Percentiles rank a stretch among this genome's conserved stretches.
phyloP scores from a whole-genome alignment of 2,797 vertebrate species.

The Spatula clypeata region DNA sequence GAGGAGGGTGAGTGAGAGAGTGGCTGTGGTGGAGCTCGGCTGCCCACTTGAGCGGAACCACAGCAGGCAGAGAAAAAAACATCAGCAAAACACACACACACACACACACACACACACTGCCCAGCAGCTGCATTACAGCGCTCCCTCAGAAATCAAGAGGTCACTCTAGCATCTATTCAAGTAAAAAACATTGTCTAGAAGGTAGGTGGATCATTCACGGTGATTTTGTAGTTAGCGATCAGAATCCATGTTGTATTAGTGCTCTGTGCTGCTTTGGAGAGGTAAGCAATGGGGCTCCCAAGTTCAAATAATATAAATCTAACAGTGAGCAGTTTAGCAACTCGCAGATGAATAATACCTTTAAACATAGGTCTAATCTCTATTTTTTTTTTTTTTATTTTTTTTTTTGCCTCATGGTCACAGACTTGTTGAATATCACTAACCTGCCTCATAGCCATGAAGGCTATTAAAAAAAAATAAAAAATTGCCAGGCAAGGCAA shows the following conservation, averaged over 20 bases:
- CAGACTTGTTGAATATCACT: fast-evolving
- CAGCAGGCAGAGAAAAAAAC: not conserved
- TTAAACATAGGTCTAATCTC: not conserved
- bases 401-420: not conserved
- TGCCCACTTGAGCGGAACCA: too few relatives aligned
- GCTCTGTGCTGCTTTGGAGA: not conserved
- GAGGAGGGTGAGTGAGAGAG: too few relatives aligned
- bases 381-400: not conserved
- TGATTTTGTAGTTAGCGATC: too few relatives aligned
- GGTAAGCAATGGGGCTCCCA: not conserved
- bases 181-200: not conserved
- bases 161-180: too few relatives aligned
- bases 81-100: not conserved
- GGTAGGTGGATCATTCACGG: fast-evolving
- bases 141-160: not conserved
- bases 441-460: not conserved
- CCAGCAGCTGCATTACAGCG: not conserved
- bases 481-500: not conserved
- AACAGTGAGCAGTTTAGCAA: not conserved
- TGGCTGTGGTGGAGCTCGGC: too few relatives aligned
- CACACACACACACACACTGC: too few relatives aligned
- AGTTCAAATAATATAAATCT: too few relatives aligned
- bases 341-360: not conserved
- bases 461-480: not conserved
- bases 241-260: too few relatives aligned